Base-by-base conservation (phyloP, 2,888 invertebrate genomes). In the Pediacus dermestoides region DNA sequence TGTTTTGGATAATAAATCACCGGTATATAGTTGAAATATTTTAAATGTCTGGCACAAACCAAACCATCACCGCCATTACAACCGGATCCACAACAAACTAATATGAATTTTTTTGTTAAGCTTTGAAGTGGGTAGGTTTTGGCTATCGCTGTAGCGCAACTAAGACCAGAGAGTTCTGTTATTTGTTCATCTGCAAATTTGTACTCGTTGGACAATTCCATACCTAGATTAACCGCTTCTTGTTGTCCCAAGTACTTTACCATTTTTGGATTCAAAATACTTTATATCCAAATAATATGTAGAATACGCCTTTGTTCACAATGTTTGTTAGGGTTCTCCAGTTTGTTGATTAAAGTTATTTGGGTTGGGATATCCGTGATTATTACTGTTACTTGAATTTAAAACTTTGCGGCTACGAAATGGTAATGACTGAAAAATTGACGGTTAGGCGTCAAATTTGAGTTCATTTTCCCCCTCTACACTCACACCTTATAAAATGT, bases 31-130 rank as follows among this genome's bases (percentile, higher is more conserved):
- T 93, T 90, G 74, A 96, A 92, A 21, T 92, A 70, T 50, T 83
- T 81, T 57, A 99, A 77, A 68, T 99, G 97, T 39, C 99, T 76
- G 0, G 97, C 96, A 63, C 93, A 94, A 16, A 97, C 97, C 18
- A 99, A 72, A 1, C 97, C 99, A 71, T 99, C 97, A 1, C 97
- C 99, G 4, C 99, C 99, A 71, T 99, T 99, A 69, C 97, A 97
- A 7, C 97, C 65, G 2, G 96, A 78, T 49, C 97, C 85, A 74
- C 93, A 81, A 46, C 85, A 79, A 16, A 89, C 70, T 2, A 88
- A 65, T 15, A 86, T 76, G 26, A 74, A 71, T 13, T 70, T 70
- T 37, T 73, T 64, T 8, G 56, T 53, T 7, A 56, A 50, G 70
- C 68, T 63, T 31, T 70, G 56, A 0, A 70, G 60, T 1, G 82